Evolutionary conservation across 1,140 invertebrate genomes (phyloP), one percentile per base, ranked within the genome.

Genomic region (Drosophila nigromelanica): DNA sequence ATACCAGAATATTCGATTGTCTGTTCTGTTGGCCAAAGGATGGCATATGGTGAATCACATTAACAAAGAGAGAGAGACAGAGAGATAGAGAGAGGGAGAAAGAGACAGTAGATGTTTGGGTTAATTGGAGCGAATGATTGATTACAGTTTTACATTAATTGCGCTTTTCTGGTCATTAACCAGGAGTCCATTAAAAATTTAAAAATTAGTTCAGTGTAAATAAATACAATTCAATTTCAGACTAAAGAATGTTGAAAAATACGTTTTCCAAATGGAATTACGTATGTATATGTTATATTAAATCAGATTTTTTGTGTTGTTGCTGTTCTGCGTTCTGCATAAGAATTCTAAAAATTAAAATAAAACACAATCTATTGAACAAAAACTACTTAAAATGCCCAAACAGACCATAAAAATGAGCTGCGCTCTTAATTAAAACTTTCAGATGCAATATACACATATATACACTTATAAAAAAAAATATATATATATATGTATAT

Each of bases 71-170:
- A 66, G 30, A 45, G 48, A 24, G 14, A 58, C 37, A 30, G 21
- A 8, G n/a, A 45, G 47, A 30, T 27, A 21, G 11, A 39, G 52
- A 73, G 18, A 18, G 18, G 2, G 18, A 18, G 42, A 30, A 39
- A 21, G 11, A 39, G 52, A 73, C 40, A 58, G 7, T 21, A 47
- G 56, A 68, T 51, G 61, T 70, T 42, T 55, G 68, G 56, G 74
- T 81, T 87, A 87, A 86, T 87, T 86, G 81, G 75, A 87, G 78
- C 82, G 81, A 72, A 86, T 86, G 81, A 86, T 86, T 86, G 82
- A 87, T 89, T 86, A 82, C 83, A 78, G 67, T 89, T 47, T 72
- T 59, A 71, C 81, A 78, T 86, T 85, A 85, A 85, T 86, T 85
- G 63, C 68, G 77, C 68, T 66, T 85, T 83, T 80, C 80, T 86